Conservation (phyloP, 2,113 vertebrate genomes). For the Labrus mixtus region DNA sequence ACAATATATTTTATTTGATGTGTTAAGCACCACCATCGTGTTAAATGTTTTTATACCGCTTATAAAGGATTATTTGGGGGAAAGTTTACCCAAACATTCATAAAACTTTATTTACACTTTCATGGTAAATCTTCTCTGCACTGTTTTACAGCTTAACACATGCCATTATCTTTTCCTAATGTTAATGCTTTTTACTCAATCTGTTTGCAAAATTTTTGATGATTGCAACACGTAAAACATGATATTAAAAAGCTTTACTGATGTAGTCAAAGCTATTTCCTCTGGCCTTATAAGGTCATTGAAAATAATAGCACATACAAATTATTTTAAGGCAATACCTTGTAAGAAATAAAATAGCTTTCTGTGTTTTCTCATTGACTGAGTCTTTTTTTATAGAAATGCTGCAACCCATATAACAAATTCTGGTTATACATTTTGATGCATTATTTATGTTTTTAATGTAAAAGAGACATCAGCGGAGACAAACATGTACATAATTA, state of each 20-base stretch:
- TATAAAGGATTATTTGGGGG: not conserved
- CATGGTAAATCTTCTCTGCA: not conserved
- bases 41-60: not conserved
- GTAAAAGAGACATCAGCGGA: slow-evolving; percentile 24
- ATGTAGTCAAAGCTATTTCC: not conserved
- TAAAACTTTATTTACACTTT: not conserved
- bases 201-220: not conserved
- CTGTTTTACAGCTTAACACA: not conserved
- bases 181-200: slow-evolving; percentile 4
- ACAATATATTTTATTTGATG: too few relatives aligned
- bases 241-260: not conserved
- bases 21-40: not conserved
- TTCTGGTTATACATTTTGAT: slow-evolving; percentile 4
- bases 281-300: not conserved
- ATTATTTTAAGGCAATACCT: not conserved
- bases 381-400: not conserved
- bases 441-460: slow-evolving; percentile 17
- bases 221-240: not conserved
- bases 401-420: not conserved
- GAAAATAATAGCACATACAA: slow-evolving; percentile 1
- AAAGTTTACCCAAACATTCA: not conserved
- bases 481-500: not conserved
- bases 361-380: not conserved
- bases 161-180: not conserved
- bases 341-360: not conserved